Base-by-base conservation (phyloP, 2,797 vertebrate genomes). In the Poeciliopsis gracilis region DNA sequence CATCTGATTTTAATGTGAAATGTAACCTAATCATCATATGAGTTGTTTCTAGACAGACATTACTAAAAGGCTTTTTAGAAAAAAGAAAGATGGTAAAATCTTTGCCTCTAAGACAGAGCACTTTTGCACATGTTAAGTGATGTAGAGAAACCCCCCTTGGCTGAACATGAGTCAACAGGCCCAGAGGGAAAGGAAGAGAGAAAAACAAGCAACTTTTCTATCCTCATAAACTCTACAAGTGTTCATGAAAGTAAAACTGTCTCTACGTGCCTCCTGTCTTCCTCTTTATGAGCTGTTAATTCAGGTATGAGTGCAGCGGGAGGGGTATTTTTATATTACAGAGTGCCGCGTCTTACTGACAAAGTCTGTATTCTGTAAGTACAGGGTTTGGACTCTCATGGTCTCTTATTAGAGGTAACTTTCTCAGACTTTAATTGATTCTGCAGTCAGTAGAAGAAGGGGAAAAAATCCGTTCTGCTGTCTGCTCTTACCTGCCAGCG, bases 401-500 rank as follows among this genome's bases (percentile, higher is more conserved):
- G 69, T 66, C 78, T 90, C 69, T 86, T 81, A 86, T 91, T 85
- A 87, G 3, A 74, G 20, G 67, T 28, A 59, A 49, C 73, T 82
- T 84, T 87, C 67, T 81, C 77, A 73, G 72, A 81, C 25, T 46
- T 71, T 1, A 79, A 66, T 1, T 51, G 79, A 59, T 84, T 83
- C 75, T 4, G 9, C 63, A 72, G 84, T 84, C 84, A 86, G 78
- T 73, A 71, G 80, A 18, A 77, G 49, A 59, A n/a, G 30, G 77
- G 76, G 16, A 70, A 28, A 45, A 46, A 70, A 46, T 41, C 75
- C 28, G 30, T 74, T 45, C 11, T 5, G 1, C 7, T 0, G 55
- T 57, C 33, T 61, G 43, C 0, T 55, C 53, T 71, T 93, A 99
- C 98, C 98, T 98, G 97, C 98, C 98, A 99, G 83, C 96, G 96